Evolutionary conservation across 2,888 invertebrate genomes (phyloP).

Genomic region (Synergus laeviventris): DNA sequence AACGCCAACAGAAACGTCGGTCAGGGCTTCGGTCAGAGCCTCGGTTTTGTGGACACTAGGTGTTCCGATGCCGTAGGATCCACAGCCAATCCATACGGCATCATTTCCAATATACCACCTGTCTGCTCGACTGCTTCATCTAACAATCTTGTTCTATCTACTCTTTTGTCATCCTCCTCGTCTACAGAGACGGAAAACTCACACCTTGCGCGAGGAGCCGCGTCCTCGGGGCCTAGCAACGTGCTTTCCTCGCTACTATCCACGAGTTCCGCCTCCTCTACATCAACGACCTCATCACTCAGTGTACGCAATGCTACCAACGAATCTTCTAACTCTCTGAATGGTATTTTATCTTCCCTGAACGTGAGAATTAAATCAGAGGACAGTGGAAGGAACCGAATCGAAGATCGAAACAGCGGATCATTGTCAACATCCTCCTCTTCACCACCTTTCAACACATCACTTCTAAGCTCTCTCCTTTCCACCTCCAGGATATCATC

Average conservation of each 20-base stretch:
- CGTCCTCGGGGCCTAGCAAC: slow-evolving; percentile 50
- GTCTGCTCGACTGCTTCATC: slow-evolving; percentile 48
- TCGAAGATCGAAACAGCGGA: neutral
- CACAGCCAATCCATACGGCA: slow-evolving; percentile 49
- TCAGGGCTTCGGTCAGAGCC: slow-evolving; percentile 54
- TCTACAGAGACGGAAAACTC: slow-evolving; percentile 49
- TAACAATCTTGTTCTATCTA: slow-evolving; percentile 58
- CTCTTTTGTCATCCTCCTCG: slow-evolving; percentile 59
- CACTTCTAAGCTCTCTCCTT: slow-evolving; percentile 63
- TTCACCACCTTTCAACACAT: slow-evolving; percentile 57
- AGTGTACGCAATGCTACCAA: slow-evolving; percentile 32
- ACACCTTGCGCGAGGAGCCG: slow-evolving; percentile 47
- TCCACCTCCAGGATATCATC: slow-evolving; percentile 63
- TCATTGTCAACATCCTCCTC: slow-evolving; percentile 36
- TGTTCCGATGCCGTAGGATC: slow-evolving; percentile 61
- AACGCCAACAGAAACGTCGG: slow-evolving; percentile 42
- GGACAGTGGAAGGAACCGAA: slow-evolving; percentile 52
- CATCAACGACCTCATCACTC: slow-evolving; percentile 51
- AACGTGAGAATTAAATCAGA: slow-evolving; percentile 68
- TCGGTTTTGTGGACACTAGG: slow-evolving; percentile 64
- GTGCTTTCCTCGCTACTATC: slow-evolving; percentile 61
- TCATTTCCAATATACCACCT: slow-evolving; percentile 26
- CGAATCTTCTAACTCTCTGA: slow-evolving; percentile 64
- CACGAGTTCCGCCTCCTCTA: slow-evolving; percentile 53
- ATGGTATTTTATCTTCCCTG: slow-evolving; percentile 64